A percentile compares a stretch with the other conserved stretches of the same genome.
Conservation (phyloP, 2,888 invertebrate species). For the Eupithecia centaureata region DNA sequence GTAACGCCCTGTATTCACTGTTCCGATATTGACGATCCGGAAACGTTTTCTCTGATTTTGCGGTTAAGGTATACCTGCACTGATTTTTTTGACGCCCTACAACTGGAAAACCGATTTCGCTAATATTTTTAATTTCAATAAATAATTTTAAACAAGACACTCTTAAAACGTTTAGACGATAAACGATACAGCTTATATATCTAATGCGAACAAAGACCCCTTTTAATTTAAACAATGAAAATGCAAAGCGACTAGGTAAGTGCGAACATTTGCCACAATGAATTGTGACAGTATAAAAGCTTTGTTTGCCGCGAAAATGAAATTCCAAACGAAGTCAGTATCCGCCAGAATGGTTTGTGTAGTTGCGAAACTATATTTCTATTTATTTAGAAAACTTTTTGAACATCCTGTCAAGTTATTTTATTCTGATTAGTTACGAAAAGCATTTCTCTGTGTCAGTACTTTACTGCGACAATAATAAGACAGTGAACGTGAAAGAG, state of each 20-base stretch:
- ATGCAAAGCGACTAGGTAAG: conserved; percentile 58
- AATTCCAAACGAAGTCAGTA: conserved; percentile 62
- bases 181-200: conserved; percentile 38
- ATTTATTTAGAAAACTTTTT: conserved; percentile 43
- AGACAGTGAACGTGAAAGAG: conserved; percentile 60
- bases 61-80: conserved; percentile 56
- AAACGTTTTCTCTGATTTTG: conserved; percentile 61
- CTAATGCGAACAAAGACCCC: conserved; percentile 48
- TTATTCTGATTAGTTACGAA: conserved; percentile 52
- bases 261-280: conserved; percentile 64
- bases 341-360: conserved; percentile 57
- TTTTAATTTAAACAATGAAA: conserved; percentile 61
- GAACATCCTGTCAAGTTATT: conserved; percentile 44
- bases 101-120: not conserved
- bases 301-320: conserved; percentile 68
- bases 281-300: conserved; percentile 73
- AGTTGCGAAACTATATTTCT: conserved; percentile 50
- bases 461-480: conserved; percentile 61
- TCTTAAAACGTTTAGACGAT: conserved; percentile 31
- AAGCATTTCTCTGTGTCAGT: conserved; percentile 49
- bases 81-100: no score
- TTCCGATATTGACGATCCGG: conserved; percentile 69
- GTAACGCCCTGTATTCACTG: conserved; percentile 71
- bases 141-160: conserved; percentile 10
- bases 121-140: not conserved